phyloP scores from a whole-genome alignment of 2,113 vertebrate species.

The Anarrhichthys ocellatus region DNA sequence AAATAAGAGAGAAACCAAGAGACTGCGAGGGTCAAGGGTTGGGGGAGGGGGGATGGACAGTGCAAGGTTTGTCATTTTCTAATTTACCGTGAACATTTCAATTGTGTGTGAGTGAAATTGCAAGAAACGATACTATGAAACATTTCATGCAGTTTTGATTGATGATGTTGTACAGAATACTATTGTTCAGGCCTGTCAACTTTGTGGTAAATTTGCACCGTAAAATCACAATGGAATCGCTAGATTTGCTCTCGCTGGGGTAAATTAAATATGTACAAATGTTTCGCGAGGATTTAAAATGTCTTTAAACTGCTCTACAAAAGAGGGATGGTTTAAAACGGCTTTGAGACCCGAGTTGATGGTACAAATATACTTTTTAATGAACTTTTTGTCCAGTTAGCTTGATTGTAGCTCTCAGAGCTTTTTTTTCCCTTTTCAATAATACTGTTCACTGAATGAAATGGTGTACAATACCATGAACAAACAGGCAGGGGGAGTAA shows the following conservation, averaged over 20 bases:
- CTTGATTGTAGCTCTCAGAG: background rate
- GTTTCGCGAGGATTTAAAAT: background rate
- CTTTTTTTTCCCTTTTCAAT: background rate
- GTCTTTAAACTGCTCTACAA: background rate
- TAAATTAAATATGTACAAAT: background rate
- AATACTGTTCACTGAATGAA: background rate
- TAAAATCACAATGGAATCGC: background rate
- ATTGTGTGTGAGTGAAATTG: background rate
- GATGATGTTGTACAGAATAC: background rate
- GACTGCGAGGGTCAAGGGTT: slow-evolving; percentile 28
- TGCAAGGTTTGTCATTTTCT: slow-evolving; percentile 17
- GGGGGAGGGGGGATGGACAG: slow-evolving; percentile 21
- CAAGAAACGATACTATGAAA: background rate
- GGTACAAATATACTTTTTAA: background rate
- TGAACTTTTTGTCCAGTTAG: background rate
- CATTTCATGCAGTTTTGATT: background rate
- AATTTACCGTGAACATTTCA: too few relatives aligned
- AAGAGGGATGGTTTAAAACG: background rate
- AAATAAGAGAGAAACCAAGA: slow-evolving; percentile 37
- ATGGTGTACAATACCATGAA: background rate
- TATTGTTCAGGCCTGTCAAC: background rate
- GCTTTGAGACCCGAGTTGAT: background rate
- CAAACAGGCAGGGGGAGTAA: background rate
- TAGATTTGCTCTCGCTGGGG: background rate
- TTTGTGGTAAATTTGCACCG: background rate